Evolutionary conservation across 2,888 invertebrate genomes (phyloP).

Genomic region (Andrena haemorrhoa): DNA sequence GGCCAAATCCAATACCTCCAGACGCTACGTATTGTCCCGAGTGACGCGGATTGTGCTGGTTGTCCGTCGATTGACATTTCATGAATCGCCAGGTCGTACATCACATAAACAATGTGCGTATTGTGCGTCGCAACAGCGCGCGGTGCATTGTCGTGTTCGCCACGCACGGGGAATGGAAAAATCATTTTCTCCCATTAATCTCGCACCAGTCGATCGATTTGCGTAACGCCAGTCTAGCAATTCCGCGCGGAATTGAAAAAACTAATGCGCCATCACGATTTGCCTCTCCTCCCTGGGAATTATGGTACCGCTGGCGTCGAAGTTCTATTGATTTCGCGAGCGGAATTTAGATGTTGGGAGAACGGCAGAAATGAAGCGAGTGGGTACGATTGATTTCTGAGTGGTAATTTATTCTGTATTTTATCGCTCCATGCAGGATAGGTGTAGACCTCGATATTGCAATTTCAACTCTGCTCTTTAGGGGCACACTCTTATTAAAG

Average conservation of each 20-base stretch:
- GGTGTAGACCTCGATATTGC: too few species aligned
- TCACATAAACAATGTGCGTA: conserved; percentile 70
- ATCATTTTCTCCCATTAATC: conserved; percentile 56
- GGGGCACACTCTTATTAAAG: too few species aligned
- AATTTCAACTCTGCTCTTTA: too few species aligned
- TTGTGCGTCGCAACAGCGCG: conserved; percentile 57
- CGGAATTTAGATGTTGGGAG: too few species aligned
- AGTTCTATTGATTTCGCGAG: background rate
- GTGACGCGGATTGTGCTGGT: conserved; percentile 46
- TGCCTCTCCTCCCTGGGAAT: conserved; percentile 19
- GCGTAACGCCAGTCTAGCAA: conserved; percentile 10
- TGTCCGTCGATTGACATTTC: conserved; percentile 64
- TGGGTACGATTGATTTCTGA: too few species aligned
- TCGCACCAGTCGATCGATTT: conserved; percentile 31
- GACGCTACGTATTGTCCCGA: conserved; percentile 36
- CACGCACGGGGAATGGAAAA: conserved; percentile 37
- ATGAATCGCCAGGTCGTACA: conserved; percentile 65
- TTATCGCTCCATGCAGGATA: too few species aligned
- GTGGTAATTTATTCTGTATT: too few species aligned
- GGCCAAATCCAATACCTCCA: conserved; percentile 35
- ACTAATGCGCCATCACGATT: conserved; percentile 19
- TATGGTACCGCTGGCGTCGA: conserved; percentile 19
- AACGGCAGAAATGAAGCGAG: too few species aligned
- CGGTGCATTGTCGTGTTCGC: conserved; percentile 50
- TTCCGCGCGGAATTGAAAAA: conserved; percentile 19